Evolutionary conservation across 2,888 invertebrate species (phyloP), one percentile per base, ranked within the genome.

Genomic region (Ophion ventricosus): DNA sequence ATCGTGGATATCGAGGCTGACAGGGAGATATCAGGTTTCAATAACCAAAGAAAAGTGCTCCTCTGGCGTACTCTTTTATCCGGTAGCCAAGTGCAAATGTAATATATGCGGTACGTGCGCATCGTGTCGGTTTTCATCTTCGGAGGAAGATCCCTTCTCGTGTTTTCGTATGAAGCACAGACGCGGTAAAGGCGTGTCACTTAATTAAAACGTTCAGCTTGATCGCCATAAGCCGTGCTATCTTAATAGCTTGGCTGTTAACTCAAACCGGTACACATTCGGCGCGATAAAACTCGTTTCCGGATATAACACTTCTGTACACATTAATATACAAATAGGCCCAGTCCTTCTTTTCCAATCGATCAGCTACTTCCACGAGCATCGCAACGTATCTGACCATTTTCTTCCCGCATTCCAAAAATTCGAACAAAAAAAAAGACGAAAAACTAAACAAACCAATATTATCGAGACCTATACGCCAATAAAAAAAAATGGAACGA

Each of bases 171-270:
- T 14, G 11, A 10, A 14, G 14, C 43, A 10, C 43, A 43, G 43
- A 35, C 59, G 35, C n/a, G 35, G 29, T n/a, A 75, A 76, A 80
- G 80, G 78, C 82, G 82, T 74, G 73, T 23, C 69, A 57, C 64
- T 74, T 79, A 79, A 83, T 83, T 83, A 83, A 83, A 83, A 83
- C 79, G 77, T 77, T 77, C 59, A 77, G 69, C 73, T 73, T 74
- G 59, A 43, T 70, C 80, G 57, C 73, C 57, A 72, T 49, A 43
- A 72, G 63, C 35, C 67, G 54, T 40, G 79, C 64, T 80, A 84
- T 84, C 83, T 84, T 84, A 80, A 83, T 83, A 64, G 80, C 80
- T 25, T 64, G 64, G 25, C 69, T 35, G 64, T 83, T 72, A 83
- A 83, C 63, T 40, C 23, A 26, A 20, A 17, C 57, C 57, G 23